These are phyloP conservation scores for Neogale vison DNA, from an alignment of 2,113 vertebrate genomes.

Conservation along the genomic window DNA sequence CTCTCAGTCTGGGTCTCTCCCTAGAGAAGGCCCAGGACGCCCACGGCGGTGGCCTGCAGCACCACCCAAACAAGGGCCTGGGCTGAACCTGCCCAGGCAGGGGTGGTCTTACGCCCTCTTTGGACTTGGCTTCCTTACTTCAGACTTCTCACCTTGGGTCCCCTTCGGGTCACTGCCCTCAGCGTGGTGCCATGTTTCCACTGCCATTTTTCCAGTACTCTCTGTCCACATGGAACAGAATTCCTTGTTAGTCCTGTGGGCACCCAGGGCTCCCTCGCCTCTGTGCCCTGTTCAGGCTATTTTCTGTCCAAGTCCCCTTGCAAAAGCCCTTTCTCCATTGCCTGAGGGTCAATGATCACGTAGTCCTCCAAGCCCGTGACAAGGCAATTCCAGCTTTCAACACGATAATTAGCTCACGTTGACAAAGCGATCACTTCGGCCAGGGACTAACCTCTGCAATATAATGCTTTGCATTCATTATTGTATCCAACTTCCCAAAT, in stretches of 20 bases:
- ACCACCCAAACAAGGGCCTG: too few relatives aligned
- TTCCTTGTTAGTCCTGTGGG: background rate
- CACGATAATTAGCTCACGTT: fast-evolving
- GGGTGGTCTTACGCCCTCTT: background rate
- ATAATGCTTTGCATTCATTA: background rate
- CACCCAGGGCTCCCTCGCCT: fast-evolving
- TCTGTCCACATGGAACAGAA: background rate
- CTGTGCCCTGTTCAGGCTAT: background rate
- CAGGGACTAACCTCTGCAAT: background rate
- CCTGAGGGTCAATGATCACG: background rate
- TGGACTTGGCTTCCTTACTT: background rate
- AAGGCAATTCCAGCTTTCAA: background rate
- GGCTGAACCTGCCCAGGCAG: background rate
- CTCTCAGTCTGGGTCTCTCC: background rate
- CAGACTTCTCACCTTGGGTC: background rate
- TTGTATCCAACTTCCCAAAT: background rate
- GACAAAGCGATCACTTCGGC: background rate
- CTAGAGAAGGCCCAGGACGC: fast-evolving
- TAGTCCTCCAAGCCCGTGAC: background rate
- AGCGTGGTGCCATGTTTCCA: background rate
- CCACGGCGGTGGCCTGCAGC: background rate
- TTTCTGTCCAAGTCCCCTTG: fast-evolving
- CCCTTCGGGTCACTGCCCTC: background rate
- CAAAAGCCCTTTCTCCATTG: background rate
- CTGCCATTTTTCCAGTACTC: fast-evolving